Conservation (phyloP, 2,888 invertebrate species). For the Drosophila tanythrix region DNA sequence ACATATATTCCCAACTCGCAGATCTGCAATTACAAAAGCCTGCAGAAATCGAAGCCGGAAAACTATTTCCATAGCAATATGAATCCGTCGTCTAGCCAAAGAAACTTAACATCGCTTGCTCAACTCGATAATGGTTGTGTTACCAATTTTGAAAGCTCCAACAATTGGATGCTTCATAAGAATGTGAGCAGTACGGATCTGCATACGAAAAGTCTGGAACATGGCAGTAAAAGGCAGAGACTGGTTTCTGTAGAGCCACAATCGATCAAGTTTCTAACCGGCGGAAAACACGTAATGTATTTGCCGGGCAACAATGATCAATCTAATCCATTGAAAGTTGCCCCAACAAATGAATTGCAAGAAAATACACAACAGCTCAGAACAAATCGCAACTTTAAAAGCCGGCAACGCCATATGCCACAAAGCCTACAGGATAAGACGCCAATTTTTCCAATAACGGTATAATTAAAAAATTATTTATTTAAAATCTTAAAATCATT, state of each 20-base stretch:
- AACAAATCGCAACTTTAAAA: constrained; percentile 53
- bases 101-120: constrained; percentile 17
- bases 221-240: constrained; percentile 43
- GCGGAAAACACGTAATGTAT: constrained; percentile 92
- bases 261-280: constrained; percentile 87
- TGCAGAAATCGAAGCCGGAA: constrained; percentile 47
- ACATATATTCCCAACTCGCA: constrained; percentile 2
- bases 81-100: constrained; percentile 11
- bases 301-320: constrained; percentile 83
- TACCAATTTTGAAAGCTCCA: constrained; percentile 74
- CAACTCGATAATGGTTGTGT: constrained; percentile 9
- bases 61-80: constrained; percentile 17
- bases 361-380: constrained; percentile 19
- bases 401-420: constrained; percentile 49
- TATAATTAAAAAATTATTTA: constrained; percentile 6
- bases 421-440: constrained; percentile 63
- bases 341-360: constrained; percentile 15
- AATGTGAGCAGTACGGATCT: constrained; percentile 36
- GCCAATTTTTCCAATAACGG: constrained; percentile 50
- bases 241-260: constrained; percentile 73
- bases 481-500: neutral
- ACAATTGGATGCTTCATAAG: constrained; percentile 91
- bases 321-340: constrained; percentile 14
- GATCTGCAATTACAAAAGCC: constrained; percentile 53
- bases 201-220: constrained; percentile 67